Percentiles rank a stretch among this genome's conserved stretches.
phyloP scores from a whole-genome alignment of 2,888 invertebrate species.

The Harpagoxenus sublaevis region DNA sequence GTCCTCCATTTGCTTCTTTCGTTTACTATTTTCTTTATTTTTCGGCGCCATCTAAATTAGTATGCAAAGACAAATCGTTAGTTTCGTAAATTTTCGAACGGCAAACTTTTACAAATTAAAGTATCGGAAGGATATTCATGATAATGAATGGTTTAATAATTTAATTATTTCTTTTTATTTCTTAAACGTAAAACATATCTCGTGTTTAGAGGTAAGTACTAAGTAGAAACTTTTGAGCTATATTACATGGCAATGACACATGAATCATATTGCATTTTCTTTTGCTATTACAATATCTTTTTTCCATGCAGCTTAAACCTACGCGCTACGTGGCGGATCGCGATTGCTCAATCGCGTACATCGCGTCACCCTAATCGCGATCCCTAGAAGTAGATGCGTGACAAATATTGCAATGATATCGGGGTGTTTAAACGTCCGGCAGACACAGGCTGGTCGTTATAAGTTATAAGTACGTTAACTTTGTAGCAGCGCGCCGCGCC shows the following conservation, averaged over 20 bases:
- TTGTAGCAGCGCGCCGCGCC: background rate
- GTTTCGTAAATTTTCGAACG: background rate
- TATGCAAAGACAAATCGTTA: background rate
- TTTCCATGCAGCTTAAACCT: background rate
- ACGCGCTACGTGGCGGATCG: too few species aligned
- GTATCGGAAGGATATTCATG: background rate
- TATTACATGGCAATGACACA: background rate
- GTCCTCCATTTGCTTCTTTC: slow-evolving; percentile 86
- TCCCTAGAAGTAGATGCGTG: background rate
- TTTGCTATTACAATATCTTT: background rate
- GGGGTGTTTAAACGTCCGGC: slow-evolving; percentile 4
- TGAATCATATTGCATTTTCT: background rate
- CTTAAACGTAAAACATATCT: background rate
- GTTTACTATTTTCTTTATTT: slow-evolving; percentile 82
- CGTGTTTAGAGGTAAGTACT: background rate
- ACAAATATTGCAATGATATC: slow-evolving; percentile 27
- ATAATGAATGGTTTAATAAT: background rate
- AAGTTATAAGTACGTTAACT: slow-evolving; percentile 24
- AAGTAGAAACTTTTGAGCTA: background rate
- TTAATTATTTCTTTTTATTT: background rate
- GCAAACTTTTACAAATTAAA: background rate
- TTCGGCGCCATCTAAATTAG: slow-evolving; percentile 83
- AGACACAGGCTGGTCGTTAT: background rate
- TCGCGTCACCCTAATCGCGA: slow-evolving; percentile 4
- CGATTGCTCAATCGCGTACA: background rate